phyloP scores from a whole-genome alignment of 1,140 invertebrate species.

The Lerema accius region DNA sequence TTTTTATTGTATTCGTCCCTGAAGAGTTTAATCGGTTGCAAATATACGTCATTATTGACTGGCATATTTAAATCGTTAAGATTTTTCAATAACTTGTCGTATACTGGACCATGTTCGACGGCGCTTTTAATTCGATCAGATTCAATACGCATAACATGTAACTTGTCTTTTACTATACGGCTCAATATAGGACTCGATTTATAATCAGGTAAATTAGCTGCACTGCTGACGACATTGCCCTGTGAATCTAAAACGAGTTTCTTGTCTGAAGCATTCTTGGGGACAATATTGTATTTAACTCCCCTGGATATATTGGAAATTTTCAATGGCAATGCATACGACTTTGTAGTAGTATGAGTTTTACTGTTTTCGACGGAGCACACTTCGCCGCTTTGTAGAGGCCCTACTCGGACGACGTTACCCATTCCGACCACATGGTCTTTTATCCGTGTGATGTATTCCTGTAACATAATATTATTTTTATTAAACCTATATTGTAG shows the following conservation, averaged over 20 bases:
- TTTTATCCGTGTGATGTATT: slow-evolving; percentile 86
- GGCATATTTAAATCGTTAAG: slow-evolving; percentile 81
- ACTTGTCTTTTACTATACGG: slow-evolving; percentile 78
- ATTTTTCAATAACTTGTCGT: slow-evolving; percentile 82
- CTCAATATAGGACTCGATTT: slow-evolving; percentile 77
- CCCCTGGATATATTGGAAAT: slow-evolving; percentile 77
- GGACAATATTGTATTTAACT: slow-evolving; percentile 78
- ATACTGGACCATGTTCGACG: slow-evolving; percentile 83
- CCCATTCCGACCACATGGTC: slow-evolving; percentile 86
- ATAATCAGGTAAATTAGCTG: slow-evolving; percentile 78
- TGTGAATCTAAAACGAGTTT: slow-evolving; percentile 77
- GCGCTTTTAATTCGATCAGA: slow-evolving; percentile 83
- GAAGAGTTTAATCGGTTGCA: slow-evolving; percentile 82
- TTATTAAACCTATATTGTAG: no score
- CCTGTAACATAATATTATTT: slow-evolving; percentile 71
- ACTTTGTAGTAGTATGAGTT: slow-evolving; percentile 69
- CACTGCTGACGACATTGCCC: slow-evolving; percentile 79
- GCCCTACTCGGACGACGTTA: slow-evolving; percentile 83
- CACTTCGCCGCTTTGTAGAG: slow-evolving; percentile 75
- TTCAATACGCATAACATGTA: slow-evolving; percentile 81
- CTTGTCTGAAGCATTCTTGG: slow-evolving; percentile 80
- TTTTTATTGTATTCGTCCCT: slow-evolving; percentile 82
- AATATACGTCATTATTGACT: slow-evolving; percentile 79
- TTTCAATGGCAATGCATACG: slow-evolving; percentile 78
- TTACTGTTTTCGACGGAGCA: slow-evolving; percentile 74